These are phyloP conservation scores for Microchrysa polita DNA, from an alignment of 2,888 invertebrate genomes.

Conservation along the genomic window DNA sequence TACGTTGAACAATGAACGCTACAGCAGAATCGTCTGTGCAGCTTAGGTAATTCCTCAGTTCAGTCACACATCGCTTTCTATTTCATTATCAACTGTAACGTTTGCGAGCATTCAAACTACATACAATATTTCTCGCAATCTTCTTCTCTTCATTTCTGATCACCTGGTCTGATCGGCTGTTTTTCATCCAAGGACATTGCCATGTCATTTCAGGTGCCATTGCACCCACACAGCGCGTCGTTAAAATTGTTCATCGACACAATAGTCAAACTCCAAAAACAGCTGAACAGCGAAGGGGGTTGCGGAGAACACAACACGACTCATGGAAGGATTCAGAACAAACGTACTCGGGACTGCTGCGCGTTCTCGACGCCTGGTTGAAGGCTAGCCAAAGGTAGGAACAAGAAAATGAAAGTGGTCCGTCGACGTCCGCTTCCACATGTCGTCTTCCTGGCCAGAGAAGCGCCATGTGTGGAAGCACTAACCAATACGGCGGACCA, in stretches of 20 bases:
- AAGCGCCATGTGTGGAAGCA: slow-evolving; percentile 5
- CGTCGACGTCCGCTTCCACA: slow-evolving; percentile 50
- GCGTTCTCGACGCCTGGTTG: slow-evolving; percentile 60
- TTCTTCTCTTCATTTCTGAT: slow-evolving; percentile 52
- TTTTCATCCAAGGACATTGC: slow-evolving; percentile 65
- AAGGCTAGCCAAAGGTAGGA: slow-evolving; percentile 64
- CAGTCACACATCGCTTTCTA: background rate
- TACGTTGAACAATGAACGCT: too few species aligned
- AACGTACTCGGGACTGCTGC: background rate
- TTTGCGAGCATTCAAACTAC: background rate
- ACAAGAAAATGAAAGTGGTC: slow-evolving; percentile 65
- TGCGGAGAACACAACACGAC: background rate
- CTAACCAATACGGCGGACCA: background rate
- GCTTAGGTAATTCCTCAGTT: too few species aligned
- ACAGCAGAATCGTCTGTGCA: too few species aligned
- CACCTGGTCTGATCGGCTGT: slow-evolving; percentile 61
- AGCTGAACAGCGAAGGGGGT: background rate
- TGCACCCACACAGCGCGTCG: slow-evolving; percentile 17
- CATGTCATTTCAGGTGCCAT: slow-evolving; percentile 54
- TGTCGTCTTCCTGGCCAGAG: slow-evolving; percentile 1
- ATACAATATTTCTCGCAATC: background rate
- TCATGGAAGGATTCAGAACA: background rate
- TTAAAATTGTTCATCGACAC: background rate
- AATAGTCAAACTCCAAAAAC: too few species aligned
- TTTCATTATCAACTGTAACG: background rate